These are phyloP conservation scores for Meleagris gallopavo DNA, from an alignment of 2,113 vertebrate genomes.

Conservation along the genomic window DNA sequence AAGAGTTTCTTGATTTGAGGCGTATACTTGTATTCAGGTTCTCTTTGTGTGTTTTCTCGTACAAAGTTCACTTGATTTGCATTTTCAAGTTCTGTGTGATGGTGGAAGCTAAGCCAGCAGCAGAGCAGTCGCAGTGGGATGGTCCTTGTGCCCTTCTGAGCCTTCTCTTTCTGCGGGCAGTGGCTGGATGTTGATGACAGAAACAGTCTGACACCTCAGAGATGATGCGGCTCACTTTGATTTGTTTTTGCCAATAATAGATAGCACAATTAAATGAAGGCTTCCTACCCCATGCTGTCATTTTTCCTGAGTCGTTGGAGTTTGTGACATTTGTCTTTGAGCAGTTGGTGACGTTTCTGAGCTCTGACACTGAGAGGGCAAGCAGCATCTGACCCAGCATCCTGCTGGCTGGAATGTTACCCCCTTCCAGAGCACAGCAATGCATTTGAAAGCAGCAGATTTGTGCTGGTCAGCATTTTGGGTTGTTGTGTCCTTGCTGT, in stretches of 20 bases:
- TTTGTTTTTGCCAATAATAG: background rate
- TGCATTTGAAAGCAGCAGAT: rapidly evolving
- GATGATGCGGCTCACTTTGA: rapidly evolving
- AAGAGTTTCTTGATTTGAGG: background rate
- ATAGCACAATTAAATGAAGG: rapidly evolving
- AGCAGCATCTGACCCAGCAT: background rate
- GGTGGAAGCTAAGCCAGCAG: background rate
- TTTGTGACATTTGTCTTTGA: background rate
- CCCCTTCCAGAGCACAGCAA: rapidly evolving
- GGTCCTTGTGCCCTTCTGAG: background rate
- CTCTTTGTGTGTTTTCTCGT: background rate
- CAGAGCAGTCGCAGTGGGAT: background rate
- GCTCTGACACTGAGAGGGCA: background rate
- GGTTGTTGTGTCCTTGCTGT: rapidly evolving
- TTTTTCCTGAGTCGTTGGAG: background rate
- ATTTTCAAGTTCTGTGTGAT: background rate
- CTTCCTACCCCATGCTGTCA: background rate
- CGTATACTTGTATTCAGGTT: background rate
- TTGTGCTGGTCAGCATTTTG: background rate
- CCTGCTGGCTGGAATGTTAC: rapidly evolving
- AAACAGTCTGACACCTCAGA: background rate
- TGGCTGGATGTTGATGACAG: background rate
- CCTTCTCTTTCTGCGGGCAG: background rate
- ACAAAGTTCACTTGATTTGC: background rate
- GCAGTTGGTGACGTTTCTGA: background rate